Percentiles rank a stretch among this genome's conserved stretches.
Conservation (phyloP, 2,797 vertebrate genomes). For the Falco concolor region DNA sequence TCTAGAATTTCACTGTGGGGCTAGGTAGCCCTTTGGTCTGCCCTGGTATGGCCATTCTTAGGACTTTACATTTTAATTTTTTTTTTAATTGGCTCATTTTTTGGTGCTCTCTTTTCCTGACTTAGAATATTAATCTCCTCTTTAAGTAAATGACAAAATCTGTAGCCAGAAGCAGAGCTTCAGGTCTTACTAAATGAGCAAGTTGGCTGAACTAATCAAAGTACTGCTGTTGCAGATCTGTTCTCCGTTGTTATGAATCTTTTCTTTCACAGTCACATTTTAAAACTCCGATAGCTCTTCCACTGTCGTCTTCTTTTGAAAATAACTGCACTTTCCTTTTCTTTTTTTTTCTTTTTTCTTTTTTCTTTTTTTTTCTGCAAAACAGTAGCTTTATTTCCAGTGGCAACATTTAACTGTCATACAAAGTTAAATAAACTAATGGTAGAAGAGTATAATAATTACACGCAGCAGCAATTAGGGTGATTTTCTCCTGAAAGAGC, state of each 20-base stretch:
- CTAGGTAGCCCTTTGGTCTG: neutral
- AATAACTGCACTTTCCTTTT: neutral
- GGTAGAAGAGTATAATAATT: neutral
- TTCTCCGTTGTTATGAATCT: neutral
- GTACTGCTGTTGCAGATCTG: neutral
- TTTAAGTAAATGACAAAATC: neutral
- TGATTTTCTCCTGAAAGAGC: neutral
- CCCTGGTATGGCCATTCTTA: neutral
- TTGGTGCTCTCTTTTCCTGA: neutral
- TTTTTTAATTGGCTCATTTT: neutral
- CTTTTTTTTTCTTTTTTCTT: neutral
- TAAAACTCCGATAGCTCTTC: neutral
- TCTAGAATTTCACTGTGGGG: neutral
- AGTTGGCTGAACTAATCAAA: neutral
- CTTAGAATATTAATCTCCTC: neutral
- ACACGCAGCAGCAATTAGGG: neutral
- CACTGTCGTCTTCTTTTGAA: neutral
- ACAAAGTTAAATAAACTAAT: neutral
- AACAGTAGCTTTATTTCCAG: neutral
- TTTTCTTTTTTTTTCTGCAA: neutral
- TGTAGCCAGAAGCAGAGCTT: neutral
- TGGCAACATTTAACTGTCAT: neutral
- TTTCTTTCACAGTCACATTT: neutral
- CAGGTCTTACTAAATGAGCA: neutral
- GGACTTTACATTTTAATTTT: neutral